Evolutionary conservation across 2,888 invertebrate species (phyloP), one percentile per base, ranked within the genome.

Genomic region (Drosophila picticornis): DNA sequence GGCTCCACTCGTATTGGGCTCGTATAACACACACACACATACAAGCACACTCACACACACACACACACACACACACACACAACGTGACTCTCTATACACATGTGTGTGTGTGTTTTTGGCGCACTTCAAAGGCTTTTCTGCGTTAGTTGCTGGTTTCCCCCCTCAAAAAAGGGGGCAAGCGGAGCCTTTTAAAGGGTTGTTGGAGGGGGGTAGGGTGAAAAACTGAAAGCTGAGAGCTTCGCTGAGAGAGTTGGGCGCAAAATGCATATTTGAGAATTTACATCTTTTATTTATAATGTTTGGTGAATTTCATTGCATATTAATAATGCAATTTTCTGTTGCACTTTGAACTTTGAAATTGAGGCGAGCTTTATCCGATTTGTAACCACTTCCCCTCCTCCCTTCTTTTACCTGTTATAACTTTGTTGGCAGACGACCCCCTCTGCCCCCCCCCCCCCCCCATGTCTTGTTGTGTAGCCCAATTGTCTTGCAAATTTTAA

Each of bases 291-390:
- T 88, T 85, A 90, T 88, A 72, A 76, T 88, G 85, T 88, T 85
- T 90, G 83, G 75, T 66, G 77, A 85, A 90, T 88, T 90, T 88
- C 80, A 85, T 85, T 88, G 88, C 90, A 85, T 90, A 90, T 85
- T 90, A 85, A 85, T 90, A 90, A 88, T 85, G 88, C 85, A 90
- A 85, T 90, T 90, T 88, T 65, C 55, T 64, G 60, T 43, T 81
- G 83, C 83, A 81, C 71, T 75, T 68, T 81, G 79, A 68, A 59
- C 57, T 57, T 29, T 40, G 51, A 60, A 67, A 77, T 63, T 43
- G 48, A 56, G 53, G 50, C 40, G 59, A 36, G 63, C 66, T 69
- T 71, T 57, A 31, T 32, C 38, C 19, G 38, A 56, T 56, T 29
- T 29, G 3, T 4, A 27, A 9, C 55, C 36, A 34, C 31, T 0